Conservation (phyloP, 2,888 invertebrate genomes). For the Xylota sylvarum region DNA sequence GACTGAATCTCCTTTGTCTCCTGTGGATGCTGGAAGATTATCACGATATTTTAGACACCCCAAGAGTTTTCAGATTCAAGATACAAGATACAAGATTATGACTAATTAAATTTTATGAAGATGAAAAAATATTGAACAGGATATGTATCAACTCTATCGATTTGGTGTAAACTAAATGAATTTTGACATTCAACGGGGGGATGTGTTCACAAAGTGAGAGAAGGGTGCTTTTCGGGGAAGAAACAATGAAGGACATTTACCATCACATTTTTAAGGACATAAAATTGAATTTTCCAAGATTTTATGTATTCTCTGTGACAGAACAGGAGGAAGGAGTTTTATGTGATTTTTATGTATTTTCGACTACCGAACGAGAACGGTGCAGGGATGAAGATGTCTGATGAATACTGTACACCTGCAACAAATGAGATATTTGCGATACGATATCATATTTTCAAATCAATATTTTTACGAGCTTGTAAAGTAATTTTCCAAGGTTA, state of each 20-base stretch:
- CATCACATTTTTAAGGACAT: slow-evolving; percentile 31
- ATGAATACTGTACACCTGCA: slow-evolving; percentile 1
- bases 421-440: slow-evolving; percentile 24
- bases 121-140: slow-evolving; percentile 56
- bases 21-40: slow-evolving; percentile 16
- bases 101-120: slow-evolving; percentile 73
- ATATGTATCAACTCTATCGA: slow-evolving; percentile 7
- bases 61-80: slow-evolving; percentile 26
- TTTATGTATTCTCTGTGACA: slow-evolving; percentile 1
- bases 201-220: neutral
- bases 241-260: slow-evolving; percentile 25
- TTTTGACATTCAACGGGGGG: neutral
- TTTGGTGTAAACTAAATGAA: slow-evolving; percentile 42
- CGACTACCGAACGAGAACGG: neutral
- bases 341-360: slow-evolving; percentile 20
- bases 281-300: slow-evolving; percentile 29
- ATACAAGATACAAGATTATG: slow-evolving; percentile 64
- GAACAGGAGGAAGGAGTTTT: neutral
- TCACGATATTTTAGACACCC: slow-evolving; percentile 45
- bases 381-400: neutral
- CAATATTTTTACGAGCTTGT: slow-evolving; percentile 1
- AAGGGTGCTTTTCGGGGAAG: neutral
- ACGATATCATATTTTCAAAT: slow-evolving; percentile 20
- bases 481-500: neutral
- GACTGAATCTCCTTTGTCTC: neutral